Percentiles rank a stretch among this genome's conserved stretches.
Conservation (phyloP, 2,797 vertebrate genomes). For the Enteromius argenteus region DNA sequence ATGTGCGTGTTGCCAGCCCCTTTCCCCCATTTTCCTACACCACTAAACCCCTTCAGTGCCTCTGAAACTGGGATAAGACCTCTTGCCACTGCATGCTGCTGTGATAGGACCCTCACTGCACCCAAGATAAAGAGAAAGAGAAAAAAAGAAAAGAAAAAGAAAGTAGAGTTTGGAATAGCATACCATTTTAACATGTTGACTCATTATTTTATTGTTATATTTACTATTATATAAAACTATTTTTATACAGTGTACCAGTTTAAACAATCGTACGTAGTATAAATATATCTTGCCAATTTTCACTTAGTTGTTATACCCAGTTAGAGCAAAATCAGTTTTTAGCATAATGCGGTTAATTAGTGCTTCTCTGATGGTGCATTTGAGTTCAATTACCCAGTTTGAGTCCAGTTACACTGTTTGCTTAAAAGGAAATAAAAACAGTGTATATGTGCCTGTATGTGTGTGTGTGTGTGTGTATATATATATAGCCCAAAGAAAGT, state of each 20-base stretch:
- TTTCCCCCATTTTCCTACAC: conserved; percentile 25
- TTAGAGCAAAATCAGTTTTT: neutral
- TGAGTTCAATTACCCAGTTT: too few species aligned
- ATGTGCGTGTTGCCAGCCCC: conserved; percentile 33
- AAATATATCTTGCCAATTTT: neutral
- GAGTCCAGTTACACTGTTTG: too few species aligned
- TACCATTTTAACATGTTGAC: neutral
- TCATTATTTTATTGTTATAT: neutral
- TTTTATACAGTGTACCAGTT: neutral
- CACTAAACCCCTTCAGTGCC: conserved; percentile 38
- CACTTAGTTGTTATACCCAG: neutral
- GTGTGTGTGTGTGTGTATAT: too few species aligned
- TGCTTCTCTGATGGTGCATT: too few species aligned
- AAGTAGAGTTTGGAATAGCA: neutral
- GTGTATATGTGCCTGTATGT: too few species aligned
- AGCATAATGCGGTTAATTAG: neutral
- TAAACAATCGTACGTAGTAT: neutral
- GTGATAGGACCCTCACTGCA: neutral
- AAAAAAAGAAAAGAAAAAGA: neutral
- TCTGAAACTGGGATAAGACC: conserved; percentile 42
- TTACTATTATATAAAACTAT: neutral
- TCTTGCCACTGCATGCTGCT: conserved; percentile 18
- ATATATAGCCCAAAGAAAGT: neutral
- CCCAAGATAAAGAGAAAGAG: neutral
- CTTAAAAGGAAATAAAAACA: too few species aligned